These are phyloP conservation scores for Umimayanthus kanabou DNA, from an alignment of 92 coral and sea anemone genomes.

Conservation along the genomic window DNA sequence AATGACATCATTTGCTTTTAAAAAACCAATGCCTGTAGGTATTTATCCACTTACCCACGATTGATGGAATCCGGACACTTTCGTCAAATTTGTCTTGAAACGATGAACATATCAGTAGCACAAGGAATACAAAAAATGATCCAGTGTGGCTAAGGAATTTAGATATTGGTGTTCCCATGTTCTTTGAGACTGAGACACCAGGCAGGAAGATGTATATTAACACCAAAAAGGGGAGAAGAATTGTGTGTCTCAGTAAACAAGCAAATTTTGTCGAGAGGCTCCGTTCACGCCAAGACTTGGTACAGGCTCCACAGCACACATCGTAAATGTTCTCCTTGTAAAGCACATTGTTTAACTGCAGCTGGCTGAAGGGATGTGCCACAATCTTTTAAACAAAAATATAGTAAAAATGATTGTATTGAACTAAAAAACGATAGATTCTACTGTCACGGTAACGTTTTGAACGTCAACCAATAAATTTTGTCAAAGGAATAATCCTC, in stretches of 20 bases:
- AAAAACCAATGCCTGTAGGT: too few relatives aligned
- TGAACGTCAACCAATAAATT: not conserved
- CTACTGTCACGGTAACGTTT: not conserved
- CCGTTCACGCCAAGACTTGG: slow-evolving; percentile 50
- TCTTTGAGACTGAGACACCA: slow-evolving; percentile 25
- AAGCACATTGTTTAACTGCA: slow-evolving; percentile 52
- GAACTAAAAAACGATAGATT: not conserved
- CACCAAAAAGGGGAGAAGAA: slow-evolving; percentile 56
- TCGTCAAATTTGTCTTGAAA: slow-evolving; percentile 50
- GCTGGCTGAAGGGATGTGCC: slow-evolving; percentile 66
- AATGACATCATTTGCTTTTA: too few relatives aligned
- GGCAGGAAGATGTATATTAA: slow-evolving; percentile 50
- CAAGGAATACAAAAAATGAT: slow-evolving; percentile 47
- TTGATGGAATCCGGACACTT: slow-evolving; percentile 34
- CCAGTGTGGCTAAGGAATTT: slow-evolving; percentile 62
- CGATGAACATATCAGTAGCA: slow-evolving; percentile 44
- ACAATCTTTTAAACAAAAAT: slow-evolving; percentile 44
- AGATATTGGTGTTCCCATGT: slow-evolving; percentile 50
- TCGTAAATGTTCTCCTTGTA: slow-evolving; percentile 44
- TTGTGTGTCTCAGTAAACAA: slow-evolving; percentile 53
- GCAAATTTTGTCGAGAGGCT: slow-evolving; percentile 25
- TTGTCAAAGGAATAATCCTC: not conserved
- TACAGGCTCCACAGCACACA: slow-evolving; percentile 24
- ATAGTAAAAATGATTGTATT: too few relatives aligned
- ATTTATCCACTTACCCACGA: slow-evolving; percentile 37